Base-by-base conservation (phyloP, 2,888 invertebrate genomes). In the Elmis aenea region DNA sequence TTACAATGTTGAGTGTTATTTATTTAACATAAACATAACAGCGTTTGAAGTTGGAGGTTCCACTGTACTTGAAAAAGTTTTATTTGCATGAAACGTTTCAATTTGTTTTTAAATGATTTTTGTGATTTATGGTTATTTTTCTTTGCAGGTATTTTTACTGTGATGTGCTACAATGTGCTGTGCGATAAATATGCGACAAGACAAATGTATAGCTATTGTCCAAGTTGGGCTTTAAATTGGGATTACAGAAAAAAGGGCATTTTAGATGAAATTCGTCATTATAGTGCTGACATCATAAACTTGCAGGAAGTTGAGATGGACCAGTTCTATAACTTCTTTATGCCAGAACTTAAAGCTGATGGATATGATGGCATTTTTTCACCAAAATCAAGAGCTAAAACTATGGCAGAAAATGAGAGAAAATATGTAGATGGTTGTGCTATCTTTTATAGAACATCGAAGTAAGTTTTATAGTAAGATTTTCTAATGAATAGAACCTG, bases 341-440 rank as follows among this genome's bases (percentile, higher is more conserved):
- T 90, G 60, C 95, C 95, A 0, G 95, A 97, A 69, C 72, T 99
- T 43, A 90, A 92, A 65, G 77, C 81, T 52, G 87, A 90, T 58
- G 92, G 94, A 8, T 91, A 89, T 65, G 85, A 89, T 55, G 97
- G 97, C 13, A 95, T 99, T 52, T 97, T 96, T 70, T 92, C 94
- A 18, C 95, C 97, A 1, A 99, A 99, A 70, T 95, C 96, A 1
- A 79, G 99, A 38, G 97, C 97, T 27, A 94, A 96, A 68, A 97
- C 96, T 38, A 99, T 99, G 97, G 81, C 84, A 2, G 96, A 96
- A 62, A 84, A 87, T 54, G 97, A 99, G 64, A 76, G 93, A 60
- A 96, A 95, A 71, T 93, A 89, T 70, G 99, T 99, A 33, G 99
- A 99, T 66, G 99, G 99, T 48, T 99, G 97, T 75, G 97, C 97